These are phyloP conservation scores for Halictus ligatus DNA, from an alignment of 2,888 invertebrate genomes.

Conservation along the genomic window DNA sequence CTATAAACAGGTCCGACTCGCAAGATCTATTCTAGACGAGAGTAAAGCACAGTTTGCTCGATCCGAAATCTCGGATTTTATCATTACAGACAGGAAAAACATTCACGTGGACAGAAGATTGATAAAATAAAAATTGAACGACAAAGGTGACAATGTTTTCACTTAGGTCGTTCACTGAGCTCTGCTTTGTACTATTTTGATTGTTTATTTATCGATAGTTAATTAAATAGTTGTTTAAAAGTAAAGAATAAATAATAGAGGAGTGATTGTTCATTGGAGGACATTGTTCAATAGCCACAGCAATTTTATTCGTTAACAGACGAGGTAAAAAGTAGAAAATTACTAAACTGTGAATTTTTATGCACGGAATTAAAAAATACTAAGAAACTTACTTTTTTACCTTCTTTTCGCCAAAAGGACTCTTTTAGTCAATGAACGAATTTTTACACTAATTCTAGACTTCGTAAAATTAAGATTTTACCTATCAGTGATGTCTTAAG, in stretches of 20 bases:
- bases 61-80: background rate
- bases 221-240: background rate
- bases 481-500: background rate
- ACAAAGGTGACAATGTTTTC: background rate
- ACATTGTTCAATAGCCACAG: background rate
- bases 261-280: background rate
- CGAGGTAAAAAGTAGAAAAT: background rate
- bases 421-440: background rate
- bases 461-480: background rate
- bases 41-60: background rate
- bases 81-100: background rate
- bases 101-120: background rate
- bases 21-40: background rate
- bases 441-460: background rate
- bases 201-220: background rate
- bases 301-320: background rate
- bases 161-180: background rate
- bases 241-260: background rate
- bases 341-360: background rate
- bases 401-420: background rate
- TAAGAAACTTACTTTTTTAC: background rate
- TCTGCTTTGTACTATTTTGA: background rate
- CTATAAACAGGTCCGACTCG: background rate
- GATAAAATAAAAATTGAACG: background rate
- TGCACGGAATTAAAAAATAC: background rate